Base-by-base conservation (phyloP, 2,888 invertebrate species). In the Apotomis capreana region DNA sequence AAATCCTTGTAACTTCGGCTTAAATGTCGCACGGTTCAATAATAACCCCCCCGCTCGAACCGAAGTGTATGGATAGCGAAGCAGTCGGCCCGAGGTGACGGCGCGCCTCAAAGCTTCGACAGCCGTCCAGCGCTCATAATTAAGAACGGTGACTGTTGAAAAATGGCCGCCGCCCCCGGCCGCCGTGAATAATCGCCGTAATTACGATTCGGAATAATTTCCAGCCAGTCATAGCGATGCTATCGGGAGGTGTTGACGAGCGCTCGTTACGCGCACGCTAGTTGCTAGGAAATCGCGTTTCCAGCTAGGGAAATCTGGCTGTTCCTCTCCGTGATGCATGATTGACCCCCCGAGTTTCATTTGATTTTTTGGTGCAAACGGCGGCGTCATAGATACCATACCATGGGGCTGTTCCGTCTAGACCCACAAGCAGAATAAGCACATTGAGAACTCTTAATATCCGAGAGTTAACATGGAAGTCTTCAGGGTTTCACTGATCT, bases 81-180 rank as follows among this genome's bases (percentile, higher is more conserved):
- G 87, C 86, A 83, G 87, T 83, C 88, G 89, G 89, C 87, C 88
- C 87, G 90, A 90, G 89, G 91, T 92, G 92, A 91, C 92, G 92
- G 92, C 90, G 84, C 89, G 87, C 82, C 91, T 92, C 92, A 93
- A 92, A 92, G 92, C 91, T 90, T 92, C 92, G 92, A 92, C 92
- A 92, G 92, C 84, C 92, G 91, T 92, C 92, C 92, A 91, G 86
- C 88, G 89, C 89, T 92, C 92, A 92, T 93, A 93, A 92, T 93
- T 93, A 93, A 93, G 93, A 93, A 93, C 91, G 91, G 93, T 93
- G 93, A 93, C 93, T 93, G 92, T 92, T 92, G 92, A 92, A 93
- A 93, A 93, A 93, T 92, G 91, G 91, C 91, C 82, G 92, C 92
- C 92, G 92, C 92, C 92, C 92, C 92, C 91, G 92, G 92, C 92